Evolutionary conservation across 2,113 vertebrate species (phyloP).

Genomic region (Rhinolophus sinicus): DNA sequence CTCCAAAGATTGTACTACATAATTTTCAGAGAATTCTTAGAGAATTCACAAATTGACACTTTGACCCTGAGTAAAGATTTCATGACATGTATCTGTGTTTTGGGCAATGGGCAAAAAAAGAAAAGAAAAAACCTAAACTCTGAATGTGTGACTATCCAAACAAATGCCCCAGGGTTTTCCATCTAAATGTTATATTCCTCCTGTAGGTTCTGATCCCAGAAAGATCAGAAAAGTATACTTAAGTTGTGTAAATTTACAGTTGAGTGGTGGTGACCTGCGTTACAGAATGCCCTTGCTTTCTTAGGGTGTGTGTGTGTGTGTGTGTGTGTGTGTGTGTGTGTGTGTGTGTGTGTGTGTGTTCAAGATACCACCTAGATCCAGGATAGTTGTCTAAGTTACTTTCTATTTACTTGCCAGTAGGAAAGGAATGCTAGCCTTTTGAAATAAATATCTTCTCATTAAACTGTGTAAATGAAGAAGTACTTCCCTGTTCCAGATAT

Average conservation of each 20-base stretch:
- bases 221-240: not conserved
- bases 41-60: not conserved
- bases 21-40: not conserved
- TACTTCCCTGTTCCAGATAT: not conserved
- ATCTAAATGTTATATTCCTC: not conserved
- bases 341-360: not conserved
- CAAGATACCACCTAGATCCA: not conserved
- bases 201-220: not conserved
- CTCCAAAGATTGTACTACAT: not conserved
- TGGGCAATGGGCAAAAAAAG: not conserved
- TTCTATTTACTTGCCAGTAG: not conserved
- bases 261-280: not conserved
- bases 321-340: not conserved
- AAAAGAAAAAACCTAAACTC: not conserved
- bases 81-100: not conserved
- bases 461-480: not conserved
- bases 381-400: not conserved
- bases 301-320: not conserved
- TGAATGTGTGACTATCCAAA: not conserved
- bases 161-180: not conserved
- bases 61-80: not conserved
- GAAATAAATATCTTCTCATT: not conserved
- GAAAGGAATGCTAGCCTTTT: conserved; percentile 1
- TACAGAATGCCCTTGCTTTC: not conserved
- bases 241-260: not conserved